Base-by-base conservation (phyloP, 2,113 vertebrate species). In the Camelus bactrianus region DNA sequence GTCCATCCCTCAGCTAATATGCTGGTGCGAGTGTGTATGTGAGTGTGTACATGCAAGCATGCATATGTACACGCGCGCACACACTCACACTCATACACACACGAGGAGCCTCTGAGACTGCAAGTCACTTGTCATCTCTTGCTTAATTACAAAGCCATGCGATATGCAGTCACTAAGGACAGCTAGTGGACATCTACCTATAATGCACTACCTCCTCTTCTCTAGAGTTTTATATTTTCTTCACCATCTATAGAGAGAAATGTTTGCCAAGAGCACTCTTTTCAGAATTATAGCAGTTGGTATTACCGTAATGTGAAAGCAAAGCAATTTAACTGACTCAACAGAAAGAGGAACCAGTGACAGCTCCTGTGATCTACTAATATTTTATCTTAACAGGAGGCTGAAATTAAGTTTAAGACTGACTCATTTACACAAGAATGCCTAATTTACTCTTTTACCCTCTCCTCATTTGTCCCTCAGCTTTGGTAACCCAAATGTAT, bases 121-220 rank as follows among this genome's bases (percentile, higher is more conserved):
- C 88, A 70, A 97, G 93, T 91, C 97, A 97, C 96, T 98, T 98
- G 95, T 97, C 95, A 75, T 97, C 96, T 91, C 96, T 91, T 92
- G 56, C 96, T 98, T 98, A 98, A 99, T 98, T 98, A 98, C 89
- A 95, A 95, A 85, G 97, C 97, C 93, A 62, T 13, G 96, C 97
- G 97, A 95, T 94, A 91, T 19, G 97, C 97, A 97, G 98, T 85
- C 97, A 85, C 97, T 98, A 98, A 98, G 98, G 98, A 98, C 98
- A 98, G 98, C 98, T 98, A 98, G 98, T 98, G 98, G 98, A 97
- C 98, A 98, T 94, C 87, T 19, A 96, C 96, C 98, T 98, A 93
- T 90, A 98, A 97, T 95, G 97, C 98, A 98, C 89, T 96, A 96
- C 96, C 98, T 97, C 97, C 89, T 95, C 96, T 50, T n/a, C 75